These are phyloP conservation scores for Limnothrissa miodon DNA, from an alignment of 2,113 vertebrate genomes.

Conservation along the genomic window DNA sequence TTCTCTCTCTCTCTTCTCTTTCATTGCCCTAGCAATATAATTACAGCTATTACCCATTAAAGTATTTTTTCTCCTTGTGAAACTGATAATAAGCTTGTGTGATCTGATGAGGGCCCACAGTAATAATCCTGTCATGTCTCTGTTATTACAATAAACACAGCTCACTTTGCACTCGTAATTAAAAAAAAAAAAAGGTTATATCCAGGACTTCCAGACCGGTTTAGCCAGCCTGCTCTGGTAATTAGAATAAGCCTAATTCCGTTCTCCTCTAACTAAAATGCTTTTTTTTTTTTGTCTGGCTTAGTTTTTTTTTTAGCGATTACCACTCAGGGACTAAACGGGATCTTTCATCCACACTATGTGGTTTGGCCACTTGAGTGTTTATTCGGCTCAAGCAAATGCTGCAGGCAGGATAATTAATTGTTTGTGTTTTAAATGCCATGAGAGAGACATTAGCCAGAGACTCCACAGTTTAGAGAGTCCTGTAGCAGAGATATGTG, in stretches of 20 bases:
- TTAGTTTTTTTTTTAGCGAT: neutral
- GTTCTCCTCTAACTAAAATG: neutral
- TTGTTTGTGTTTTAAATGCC: neutral
- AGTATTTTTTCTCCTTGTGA: constrained; percentile 18
- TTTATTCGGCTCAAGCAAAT: neutral
- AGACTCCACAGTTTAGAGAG: neutral
- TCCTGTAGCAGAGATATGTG: neutral
- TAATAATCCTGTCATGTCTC: constrained; percentile 38
- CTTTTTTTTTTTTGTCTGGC: neutral
- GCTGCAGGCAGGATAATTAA: neutral
- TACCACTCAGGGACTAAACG: neutral
- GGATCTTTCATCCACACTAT: neutral
- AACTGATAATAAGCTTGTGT: constrained; percentile 28
- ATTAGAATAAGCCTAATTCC: neutral
- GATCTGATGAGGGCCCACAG: constrained; percentile 27
- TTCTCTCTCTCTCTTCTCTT: neutral
- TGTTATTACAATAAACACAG: constrained; percentile 43
- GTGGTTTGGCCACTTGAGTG: neutral
- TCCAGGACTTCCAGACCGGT: neutral
- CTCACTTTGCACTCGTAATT: constrained; percentile 48
- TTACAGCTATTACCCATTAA: constrained; percentile 10
- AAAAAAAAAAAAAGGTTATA: constrained; percentile 36
- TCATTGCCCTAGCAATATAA: constrained; percentile 14
- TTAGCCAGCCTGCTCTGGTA: neutral
- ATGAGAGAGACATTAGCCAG: neutral